Percentiles rank a stretch among this genome's conserved stretches.
phyloP scores from a whole-genome alignment of 2,888 invertebrate genomes.

The Protodeltote pygarga region DNA sequence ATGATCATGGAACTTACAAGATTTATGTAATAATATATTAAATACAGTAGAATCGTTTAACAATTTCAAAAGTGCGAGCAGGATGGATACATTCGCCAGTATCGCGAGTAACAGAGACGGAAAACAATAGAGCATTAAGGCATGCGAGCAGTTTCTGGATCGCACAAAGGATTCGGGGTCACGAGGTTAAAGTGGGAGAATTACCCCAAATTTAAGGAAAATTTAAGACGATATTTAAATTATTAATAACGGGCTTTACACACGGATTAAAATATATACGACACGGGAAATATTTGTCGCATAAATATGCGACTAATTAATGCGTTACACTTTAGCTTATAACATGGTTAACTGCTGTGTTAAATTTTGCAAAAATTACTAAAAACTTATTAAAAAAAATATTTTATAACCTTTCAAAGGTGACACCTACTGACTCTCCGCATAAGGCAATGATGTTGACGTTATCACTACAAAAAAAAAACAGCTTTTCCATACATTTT shows the following conservation, averaged over 20 bases:
- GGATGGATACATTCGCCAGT: conserved; percentile 40
- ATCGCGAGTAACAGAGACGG: conserved; percentile 50
- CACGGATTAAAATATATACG: background rate
- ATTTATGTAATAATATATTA: conserved; percentile 19
- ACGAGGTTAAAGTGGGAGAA: conserved; percentile 50
- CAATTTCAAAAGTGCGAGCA: conserved; percentile 53
- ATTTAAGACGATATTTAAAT: conserved; percentile 2
- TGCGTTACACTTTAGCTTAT: too few species aligned
- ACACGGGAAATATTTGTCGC: too few species aligned
- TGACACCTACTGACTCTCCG: too few species aligned
- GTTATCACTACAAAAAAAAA: too few species aligned
- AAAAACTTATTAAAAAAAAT: too few species aligned
- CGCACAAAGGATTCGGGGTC: conserved; percentile 75
- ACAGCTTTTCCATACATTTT: too few species aligned
- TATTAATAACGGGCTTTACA: background rate
- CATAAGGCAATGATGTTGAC: too few species aligned
- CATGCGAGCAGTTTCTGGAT: conserved; percentile 71
- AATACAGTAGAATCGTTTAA: conserved; percentile 56
- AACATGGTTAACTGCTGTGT: too few species aligned
- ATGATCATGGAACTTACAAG: conserved; percentile 12
- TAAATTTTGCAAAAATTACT: too few species aligned
- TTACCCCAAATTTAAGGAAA: conserved; percentile 58
- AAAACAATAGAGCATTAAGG: conserved; percentile 68
- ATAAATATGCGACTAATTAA: too few species aligned
- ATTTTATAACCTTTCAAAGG: too few species aligned